Percentiles rank a stretch among this genome's conserved stretches.
phyloP scores from a whole-genome alignment of 2,888 invertebrate species.

The Orchestes rusci region DNA sequence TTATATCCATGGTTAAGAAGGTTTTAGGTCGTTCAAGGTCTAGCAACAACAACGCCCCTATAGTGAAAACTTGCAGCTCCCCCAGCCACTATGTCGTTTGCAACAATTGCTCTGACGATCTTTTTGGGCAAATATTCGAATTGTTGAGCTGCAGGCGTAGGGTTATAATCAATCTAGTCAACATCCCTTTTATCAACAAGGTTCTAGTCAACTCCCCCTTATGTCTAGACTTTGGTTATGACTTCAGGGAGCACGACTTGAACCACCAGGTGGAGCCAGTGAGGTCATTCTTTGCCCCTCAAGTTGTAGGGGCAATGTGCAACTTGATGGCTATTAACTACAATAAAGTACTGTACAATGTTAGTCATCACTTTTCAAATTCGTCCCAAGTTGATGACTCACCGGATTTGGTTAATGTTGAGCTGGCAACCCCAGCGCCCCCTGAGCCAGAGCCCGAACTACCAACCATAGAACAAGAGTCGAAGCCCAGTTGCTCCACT shows the following conservation, averaged over 20 bases:
- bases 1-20: conserved; percentile 86
- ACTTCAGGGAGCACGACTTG: conserved; percentile 46
- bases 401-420: too few species aligned
- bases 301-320: conserved; percentile 70
- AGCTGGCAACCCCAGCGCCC: too few species aligned
- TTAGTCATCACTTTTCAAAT: conserved; percentile 45
- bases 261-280: conserved; percentile 42
- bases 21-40: conserved; percentile 52
- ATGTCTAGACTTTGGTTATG: conserved; percentile 55
- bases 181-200: conserved; percentile 52
- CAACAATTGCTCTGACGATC: conserved; percentile 63
- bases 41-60: conserved; percentile 40
- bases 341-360: conserved; percentile 58
- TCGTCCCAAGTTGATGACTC: too few species aligned
- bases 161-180: conserved; percentile 54
- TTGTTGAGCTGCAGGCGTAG: conserved; percentile 63
- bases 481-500: conserved; percentile 29
- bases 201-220: conserved; percentile 56
- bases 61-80: conserved; percentile 53
- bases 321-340: conserved; percentile 64
- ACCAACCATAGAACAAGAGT: too few species aligned
- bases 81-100: conserved; percentile 69
- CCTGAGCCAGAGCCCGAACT: too few species aligned
- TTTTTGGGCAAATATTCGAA: conserved; percentile 65
- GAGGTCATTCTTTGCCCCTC: conserved; percentile 56